A percentile compares a stretch with the other conserved stretches of the same genome.
Conservation (phyloP, 2,113 vertebrate genomes). For the Callaeas wilsoni region DNA sequence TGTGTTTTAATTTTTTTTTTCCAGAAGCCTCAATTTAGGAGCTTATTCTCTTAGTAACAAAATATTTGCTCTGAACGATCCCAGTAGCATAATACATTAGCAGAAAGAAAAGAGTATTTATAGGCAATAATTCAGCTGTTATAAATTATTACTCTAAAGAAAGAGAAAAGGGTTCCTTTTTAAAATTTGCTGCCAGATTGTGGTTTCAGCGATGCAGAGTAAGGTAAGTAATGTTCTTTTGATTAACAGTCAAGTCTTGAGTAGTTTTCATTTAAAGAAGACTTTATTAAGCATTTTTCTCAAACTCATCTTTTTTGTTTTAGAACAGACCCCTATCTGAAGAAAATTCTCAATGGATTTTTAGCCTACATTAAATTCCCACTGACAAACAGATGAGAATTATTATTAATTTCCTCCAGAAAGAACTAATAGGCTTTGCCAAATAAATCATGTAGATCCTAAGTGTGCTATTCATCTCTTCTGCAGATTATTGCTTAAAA, state of each 20-base stretch:
- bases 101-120: neutral
- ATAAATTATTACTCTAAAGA: neutral
- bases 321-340: neutral
- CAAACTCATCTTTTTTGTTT: neutral
- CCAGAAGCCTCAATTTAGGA: neutral
- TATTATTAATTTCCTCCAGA: neutral
- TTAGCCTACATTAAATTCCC: neutral
- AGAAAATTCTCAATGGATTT: neutral
- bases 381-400: neutral
- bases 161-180: neutral
- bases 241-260: neutral
- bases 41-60: neutral
- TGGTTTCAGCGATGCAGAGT: neutral
- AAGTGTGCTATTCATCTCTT: neutral
- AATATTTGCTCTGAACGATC: conserved; percentile 6
- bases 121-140: neutral
- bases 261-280: neutral
- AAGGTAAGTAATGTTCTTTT: neutral
- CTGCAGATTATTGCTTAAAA: neutral
- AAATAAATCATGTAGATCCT: neutral
- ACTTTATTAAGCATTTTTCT: neutral
- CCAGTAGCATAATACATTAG: neutral
- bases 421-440: neutral
- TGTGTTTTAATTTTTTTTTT: neutral
- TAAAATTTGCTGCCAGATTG: neutral